A percentile compares a stretch with the other conserved stretches of the same genome.
Conservation (phyloP, 1,140 invertebrate species). For the Drosophila sechellia region DNA sequence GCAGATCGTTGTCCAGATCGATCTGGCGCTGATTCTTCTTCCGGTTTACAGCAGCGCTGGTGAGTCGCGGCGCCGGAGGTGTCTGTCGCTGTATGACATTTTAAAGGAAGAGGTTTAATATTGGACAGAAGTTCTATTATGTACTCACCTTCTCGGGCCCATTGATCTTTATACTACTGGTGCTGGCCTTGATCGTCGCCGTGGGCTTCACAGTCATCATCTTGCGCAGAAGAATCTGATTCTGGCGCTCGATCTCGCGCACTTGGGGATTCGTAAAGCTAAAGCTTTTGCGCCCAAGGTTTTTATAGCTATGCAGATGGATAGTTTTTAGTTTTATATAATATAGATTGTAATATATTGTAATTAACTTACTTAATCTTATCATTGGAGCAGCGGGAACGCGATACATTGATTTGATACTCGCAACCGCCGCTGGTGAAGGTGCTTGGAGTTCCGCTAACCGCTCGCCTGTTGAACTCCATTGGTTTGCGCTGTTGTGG, state of each 20-base stretch:
- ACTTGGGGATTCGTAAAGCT: constrained; percentile 80
- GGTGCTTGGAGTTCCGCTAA: constrained; percentile 65
- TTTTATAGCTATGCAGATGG: constrained; percentile 49
- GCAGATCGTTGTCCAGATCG: constrained; percentile 78
- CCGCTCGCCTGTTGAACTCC: constrained; percentile 34
- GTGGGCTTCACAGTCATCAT: constrained; percentile 74
- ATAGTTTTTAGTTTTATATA: too few relatives aligned
- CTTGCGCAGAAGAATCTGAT: constrained; percentile 76
- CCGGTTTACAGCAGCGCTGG: constrained; percentile 76
- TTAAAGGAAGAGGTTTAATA: not conserved
- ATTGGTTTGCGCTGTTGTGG: constrained; percentile 17
- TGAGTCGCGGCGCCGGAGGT: constrained; percentile 43
- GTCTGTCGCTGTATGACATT: not conserved
- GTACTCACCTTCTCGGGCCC: constrained; percentile 30
- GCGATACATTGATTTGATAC: constrained; percentile 51
- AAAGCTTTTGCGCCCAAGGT: constrained; percentile 72
- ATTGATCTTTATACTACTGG: constrained; percentile 38
- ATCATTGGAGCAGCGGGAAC: constrained; percentile 58
- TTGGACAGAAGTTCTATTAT: not conserved
- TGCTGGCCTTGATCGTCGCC: constrained; percentile 56
- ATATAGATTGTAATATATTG: not conserved
- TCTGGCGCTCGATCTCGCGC: constrained; percentile 79
- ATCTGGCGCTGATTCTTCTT: constrained; percentile 81
- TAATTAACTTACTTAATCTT: constrained; percentile 61
- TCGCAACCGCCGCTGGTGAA: constrained; percentile 57